phyloP scores from a whole-genome alignment of 2,797 vertebrate species.

The Discoglossus pictus region DNA sequence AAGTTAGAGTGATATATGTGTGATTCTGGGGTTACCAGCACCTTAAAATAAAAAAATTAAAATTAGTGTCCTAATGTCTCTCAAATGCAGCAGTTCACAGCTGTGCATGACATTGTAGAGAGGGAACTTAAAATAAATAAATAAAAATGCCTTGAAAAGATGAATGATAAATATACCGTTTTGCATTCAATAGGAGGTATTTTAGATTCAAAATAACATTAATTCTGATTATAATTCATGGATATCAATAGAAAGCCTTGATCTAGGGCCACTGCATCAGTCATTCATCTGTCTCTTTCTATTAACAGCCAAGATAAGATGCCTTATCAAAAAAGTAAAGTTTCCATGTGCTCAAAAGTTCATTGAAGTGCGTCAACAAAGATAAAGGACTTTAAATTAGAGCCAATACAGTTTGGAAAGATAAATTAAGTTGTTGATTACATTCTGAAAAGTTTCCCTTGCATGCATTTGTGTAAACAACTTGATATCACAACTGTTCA shows the following conservation, averaged over 20 bases:
- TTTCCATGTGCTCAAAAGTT: constrained; percentile 54
- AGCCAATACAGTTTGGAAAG: constrained; percentile 52
- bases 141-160: too few relatives aligned
- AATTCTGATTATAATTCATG: constrained; percentile 15
- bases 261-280: constrained; percentile 53
- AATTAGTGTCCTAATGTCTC: too few relatives aligned
- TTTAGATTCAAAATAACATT: constrained; percentile 23
- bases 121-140: too few relatives aligned
- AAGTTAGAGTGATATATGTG: too few relatives aligned
- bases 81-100: too few relatives aligned
- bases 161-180: too few relatives aligned
- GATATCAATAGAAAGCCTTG: constrained; percentile 46
- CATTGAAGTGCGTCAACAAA: constrained; percentile 39
- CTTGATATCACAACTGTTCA: constrained; percentile 47
- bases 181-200: too few relatives aligned
- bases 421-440: constrained; percentile 56
- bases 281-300: constrained; percentile 58
- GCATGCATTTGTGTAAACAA: constrained; percentile 53
- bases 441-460: constrained; percentile 55
- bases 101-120: too few relatives aligned
- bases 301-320: constrained; percentile 53
- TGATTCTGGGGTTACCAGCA: too few relatives aligned
- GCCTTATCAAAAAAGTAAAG: constrained; percentile 55
- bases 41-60: too few relatives aligned
- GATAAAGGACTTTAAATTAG: constrained; percentile 42